Conservation (phyloP, 2,888 invertebrate genomes). For the Seira musarum region DNA sequence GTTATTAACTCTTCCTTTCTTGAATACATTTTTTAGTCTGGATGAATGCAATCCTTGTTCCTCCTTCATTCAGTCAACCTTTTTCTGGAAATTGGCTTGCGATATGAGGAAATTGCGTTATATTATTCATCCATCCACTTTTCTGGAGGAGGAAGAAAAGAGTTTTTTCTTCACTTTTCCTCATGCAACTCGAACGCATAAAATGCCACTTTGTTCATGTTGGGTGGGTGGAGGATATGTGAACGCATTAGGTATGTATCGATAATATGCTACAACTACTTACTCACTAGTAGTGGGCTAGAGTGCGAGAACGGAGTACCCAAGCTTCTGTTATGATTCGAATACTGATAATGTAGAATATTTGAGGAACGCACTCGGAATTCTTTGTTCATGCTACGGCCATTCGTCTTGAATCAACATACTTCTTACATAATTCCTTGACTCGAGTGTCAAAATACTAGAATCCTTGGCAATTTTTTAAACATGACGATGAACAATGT, state of each 20-base stretch:
- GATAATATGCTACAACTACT: too few species aligned
- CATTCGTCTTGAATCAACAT: neutral
- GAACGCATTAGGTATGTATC: neutral
- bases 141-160: neutral
- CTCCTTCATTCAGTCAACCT: too few species aligned
- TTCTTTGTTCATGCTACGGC: neutral
- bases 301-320: too few species aligned
- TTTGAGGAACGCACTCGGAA: neutral
- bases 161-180: neutral
- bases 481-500: neutral
- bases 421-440: neutral
- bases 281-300: too few species aligned
- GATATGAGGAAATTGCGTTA: neutral
- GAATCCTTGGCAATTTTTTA: neutral
- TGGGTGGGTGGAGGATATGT: neutral
- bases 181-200: neutral
- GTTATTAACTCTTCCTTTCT: too few species aligned
- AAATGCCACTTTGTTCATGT: neutral
- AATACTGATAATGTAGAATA: too few species aligned
- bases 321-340: too few species aligned
- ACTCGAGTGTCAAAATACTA: neutral
- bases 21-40: too few species aligned
- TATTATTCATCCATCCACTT: neutral
- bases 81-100: too few species aligned
- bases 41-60: too few species aligned